Conservation (phyloP, 2,797 vertebrate genomes). For the Gallinago stenura region DNA sequence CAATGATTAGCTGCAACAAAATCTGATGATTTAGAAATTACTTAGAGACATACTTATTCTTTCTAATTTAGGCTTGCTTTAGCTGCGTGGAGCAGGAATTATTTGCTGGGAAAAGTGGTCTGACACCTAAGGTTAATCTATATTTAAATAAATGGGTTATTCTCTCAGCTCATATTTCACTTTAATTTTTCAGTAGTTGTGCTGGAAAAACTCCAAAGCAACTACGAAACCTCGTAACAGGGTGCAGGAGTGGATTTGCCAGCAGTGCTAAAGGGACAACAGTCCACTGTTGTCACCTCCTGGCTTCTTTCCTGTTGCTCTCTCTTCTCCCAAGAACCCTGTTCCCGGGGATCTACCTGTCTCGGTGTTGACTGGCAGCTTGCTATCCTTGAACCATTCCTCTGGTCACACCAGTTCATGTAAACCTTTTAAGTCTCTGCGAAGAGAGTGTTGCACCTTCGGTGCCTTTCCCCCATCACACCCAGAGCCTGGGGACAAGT, state of each 20-base stretch:
- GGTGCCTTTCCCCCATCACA: accelerated
- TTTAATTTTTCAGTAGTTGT: conserved; percentile 44
- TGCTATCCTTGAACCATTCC: background rate
- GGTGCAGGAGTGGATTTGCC: background rate
- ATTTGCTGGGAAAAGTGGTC: background rate
- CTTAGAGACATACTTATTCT: background rate
- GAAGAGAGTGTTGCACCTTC: background rate
- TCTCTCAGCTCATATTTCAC: conserved; percentile 9
- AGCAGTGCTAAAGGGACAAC: background rate
- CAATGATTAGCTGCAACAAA: background rate
- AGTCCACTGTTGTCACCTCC: background rate
- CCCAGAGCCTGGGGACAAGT: accelerated
- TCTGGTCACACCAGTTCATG: background rate
- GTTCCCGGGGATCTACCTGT: background rate
- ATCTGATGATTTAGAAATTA: conserved; percentile 6
- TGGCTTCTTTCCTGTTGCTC: background rate
- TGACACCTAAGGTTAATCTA: conserved; percentile 18
- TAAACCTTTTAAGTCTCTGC: background rate
- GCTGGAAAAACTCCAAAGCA: conserved; percentile 38
- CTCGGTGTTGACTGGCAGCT: background rate
- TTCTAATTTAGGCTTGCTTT: conserved; percentile 21
- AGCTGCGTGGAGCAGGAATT: background rate
- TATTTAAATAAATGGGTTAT: conserved; percentile 46
- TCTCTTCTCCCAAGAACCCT: background rate
- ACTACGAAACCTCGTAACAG: background rate